phyloP scores from a whole-genome alignment of 2,113 vertebrate species.

The Paradisaea rubra region DNA sequence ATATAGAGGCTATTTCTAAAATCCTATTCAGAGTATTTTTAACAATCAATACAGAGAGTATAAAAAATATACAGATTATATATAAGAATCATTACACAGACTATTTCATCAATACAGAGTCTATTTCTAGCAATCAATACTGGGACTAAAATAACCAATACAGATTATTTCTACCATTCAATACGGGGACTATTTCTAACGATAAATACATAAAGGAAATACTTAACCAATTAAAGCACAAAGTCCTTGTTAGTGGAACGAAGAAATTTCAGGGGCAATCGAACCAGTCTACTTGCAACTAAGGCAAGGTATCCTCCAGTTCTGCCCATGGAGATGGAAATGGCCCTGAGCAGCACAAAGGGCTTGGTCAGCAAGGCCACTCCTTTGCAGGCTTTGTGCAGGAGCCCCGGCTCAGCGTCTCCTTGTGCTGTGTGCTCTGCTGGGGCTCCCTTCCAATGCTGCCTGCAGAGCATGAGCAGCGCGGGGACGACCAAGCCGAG shows the following conservation, averaged over 20 bases:
- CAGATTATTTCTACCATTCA: no score
- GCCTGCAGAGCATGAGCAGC: not conserved
- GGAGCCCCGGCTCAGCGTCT: rapidly evolving
- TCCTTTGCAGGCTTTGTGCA: not conserved
- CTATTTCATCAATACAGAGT: not conserved
- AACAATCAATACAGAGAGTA: not conserved
- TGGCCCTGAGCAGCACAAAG: not conserved
- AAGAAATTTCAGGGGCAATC: not conserved
- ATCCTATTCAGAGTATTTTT: not conserved
- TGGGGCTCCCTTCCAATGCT: not conserved
- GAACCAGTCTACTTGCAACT: not conserved
- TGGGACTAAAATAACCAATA: no score
- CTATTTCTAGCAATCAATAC: not conserved
- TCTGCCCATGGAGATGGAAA: not conserved
- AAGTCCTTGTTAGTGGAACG: not conserved
- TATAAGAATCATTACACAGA: no score
- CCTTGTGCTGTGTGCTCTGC: not conserved
- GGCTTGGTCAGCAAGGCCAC: not conserved
- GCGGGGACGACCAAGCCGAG: rapidly evolving
- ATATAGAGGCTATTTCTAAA: no score
- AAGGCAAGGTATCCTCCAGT: not conserved
- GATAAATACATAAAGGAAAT: not conserved
- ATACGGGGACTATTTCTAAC: no score
- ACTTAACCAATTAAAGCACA: not conserved
- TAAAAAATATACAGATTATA: no score